Base-by-base conservation (phyloP, 2,113 vertebrate species). In the Larimichthys polyactis region DNA sequence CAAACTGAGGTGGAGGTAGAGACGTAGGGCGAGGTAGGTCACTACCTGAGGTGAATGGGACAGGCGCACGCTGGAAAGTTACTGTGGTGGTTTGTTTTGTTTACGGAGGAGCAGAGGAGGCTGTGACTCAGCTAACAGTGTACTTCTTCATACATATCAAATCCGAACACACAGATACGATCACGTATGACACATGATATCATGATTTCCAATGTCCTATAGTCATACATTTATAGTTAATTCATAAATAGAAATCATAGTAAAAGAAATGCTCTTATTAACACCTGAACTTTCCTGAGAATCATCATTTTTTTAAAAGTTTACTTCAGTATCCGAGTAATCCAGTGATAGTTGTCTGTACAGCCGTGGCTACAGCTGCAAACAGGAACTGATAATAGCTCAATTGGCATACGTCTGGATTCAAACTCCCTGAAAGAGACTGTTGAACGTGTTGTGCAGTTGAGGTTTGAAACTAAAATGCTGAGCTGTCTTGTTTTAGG, bases 401-500 rank as follows among this genome's bases (percentile, higher is more conserved):
- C 2, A 29, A 19, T 24, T 1, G 4, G 10, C 15, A 27, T 11
- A 4, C 14, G 43, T 71, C 15, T 46, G 1, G 4, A 43, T 57
- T 24, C 1, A 43, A n/a, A 62, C 11, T 40, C 19, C 10, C 32
- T n/a, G 62, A 1, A 16, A 6, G 11, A 73, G 24, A 24, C 4
- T 40, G 3, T 4, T 16, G 15, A 14, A 17, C 0, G 40, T 40
- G 27, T 24, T 4, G 9, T 32, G 10, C 11, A 20, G 2, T 48
- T 43, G 54, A 60, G 44, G 27, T 43, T 60, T 62, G 40, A 20
- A 69, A 22, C 40, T 0, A 3, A 49, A 63, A 54, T 52, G 48
- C 7, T 8, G 36, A 40, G 36, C 6, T 51, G 16, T 78, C 4
- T 48, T 22, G 11, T 60, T 78, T 16, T 54, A 99, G 98, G 92